These are phyloP conservation scores for Uropsilus gracilis DNA, from an alignment of 2,113 vertebrate genomes.

Conservation along the genomic window DNA sequence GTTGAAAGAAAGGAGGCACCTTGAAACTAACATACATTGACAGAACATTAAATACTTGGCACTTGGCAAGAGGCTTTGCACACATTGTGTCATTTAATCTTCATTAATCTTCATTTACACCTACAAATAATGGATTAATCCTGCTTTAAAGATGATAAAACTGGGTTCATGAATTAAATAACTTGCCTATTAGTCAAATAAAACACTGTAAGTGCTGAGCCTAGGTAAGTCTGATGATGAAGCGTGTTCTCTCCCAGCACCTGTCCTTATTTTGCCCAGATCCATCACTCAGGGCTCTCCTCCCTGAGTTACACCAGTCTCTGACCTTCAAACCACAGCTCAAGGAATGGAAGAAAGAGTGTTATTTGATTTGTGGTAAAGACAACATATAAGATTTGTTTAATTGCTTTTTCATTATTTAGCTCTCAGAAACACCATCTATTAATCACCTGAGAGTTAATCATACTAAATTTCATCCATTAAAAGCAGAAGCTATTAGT, in stretches of 20 bases:
- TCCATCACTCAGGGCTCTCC: accelerated
- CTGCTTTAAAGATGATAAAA: background rate
- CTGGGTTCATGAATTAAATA: background rate
- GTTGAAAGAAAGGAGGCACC: background rate
- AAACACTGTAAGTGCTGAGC: background rate
- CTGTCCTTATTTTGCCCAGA: background rate
- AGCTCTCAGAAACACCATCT: slow-evolving; percentile 73
- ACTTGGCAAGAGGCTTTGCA: background rate
- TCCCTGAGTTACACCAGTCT: background rate
- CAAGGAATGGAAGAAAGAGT: slow-evolving; percentile 13
- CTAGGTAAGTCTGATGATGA: background rate
- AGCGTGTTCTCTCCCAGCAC: background rate
- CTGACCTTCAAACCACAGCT: background rate
- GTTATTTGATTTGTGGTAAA: slow-evolving; percentile 77
- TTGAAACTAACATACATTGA: background rate
- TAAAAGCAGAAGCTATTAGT: slow-evolving; percentile 72
- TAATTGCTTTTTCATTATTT: slow-evolving; percentile 81
- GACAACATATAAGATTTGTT: slow-evolving; percentile 71
- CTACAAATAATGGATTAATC: background rate
- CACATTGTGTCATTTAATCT: background rate
- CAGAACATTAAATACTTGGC: background rate
- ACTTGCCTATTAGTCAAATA: background rate
- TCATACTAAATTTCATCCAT: slow-evolving; percentile 77
- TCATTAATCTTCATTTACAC: slow-evolving; percentile 13
- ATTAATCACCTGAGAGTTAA: slow-evolving; percentile 82